Evolutionary conservation across 1,140 invertebrate genomes (phyloP).

Genomic region (Campoletis sonorensis): DNA sequence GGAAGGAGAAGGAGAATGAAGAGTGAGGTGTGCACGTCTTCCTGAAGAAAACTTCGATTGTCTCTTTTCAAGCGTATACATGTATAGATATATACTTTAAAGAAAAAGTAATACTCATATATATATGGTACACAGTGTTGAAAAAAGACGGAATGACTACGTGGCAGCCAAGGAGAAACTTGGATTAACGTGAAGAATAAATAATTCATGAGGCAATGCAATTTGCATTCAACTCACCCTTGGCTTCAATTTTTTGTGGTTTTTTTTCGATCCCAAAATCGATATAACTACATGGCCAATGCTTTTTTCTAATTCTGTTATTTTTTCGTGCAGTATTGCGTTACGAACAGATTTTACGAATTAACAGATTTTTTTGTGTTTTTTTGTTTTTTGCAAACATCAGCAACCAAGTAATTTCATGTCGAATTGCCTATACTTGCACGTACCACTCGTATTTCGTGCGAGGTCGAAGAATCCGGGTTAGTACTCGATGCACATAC

Average conservation of each 20-base stretch:
- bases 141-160: not conserved
- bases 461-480: not conserved
- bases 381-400: too few species aligned
- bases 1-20: not conserved
- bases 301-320: not conserved
- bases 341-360: too few species aligned
- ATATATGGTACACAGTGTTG: not conserved
- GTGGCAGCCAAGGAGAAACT: slow-evolving; percentile 12
- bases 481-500: not conserved
- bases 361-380: too few species aligned
- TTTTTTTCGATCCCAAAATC: not conserved
- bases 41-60: slow-evolving; percentile 27
- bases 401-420: too few species aligned
- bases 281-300: not conserved
- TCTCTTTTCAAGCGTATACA: not conserved
- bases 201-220: slow-evolving; percentile 23
- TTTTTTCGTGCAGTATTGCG: not conserved
- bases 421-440: too few species aligned
- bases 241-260: not conserved
- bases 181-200: slow-evolving; percentile 31
- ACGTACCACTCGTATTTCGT: too few species aligned
- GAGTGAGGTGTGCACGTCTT: slow-evolving; percentile 20
- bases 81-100: not conserved
- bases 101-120: not conserved
- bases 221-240: slow-evolving; percentile 4